Evolutionary conservation across 1,140 invertebrate genomes (phyloP).

Genomic region (Cydia fagiglandana): DNA sequence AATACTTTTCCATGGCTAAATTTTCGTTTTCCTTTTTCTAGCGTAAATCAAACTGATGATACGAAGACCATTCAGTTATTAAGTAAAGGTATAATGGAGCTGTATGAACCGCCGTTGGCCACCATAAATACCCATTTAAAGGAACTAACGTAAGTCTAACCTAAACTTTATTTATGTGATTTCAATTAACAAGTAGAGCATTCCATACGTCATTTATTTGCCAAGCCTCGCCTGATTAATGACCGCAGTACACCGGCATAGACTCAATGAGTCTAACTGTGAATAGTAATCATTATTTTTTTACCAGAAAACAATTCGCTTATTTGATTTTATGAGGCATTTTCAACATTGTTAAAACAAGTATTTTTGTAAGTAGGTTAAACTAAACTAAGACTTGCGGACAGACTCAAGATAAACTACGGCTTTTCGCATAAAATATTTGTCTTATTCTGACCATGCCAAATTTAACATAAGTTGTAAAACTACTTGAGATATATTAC

Average conservation of each 20-base stretch:
- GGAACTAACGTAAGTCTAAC: conserved; percentile 65
- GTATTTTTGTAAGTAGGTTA: too few relatives aligned
- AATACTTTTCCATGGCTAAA: not conserved
- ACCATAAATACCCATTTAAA: conserved; percentile 71
- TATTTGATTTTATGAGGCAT: too few relatives aligned
- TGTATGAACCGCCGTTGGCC: conserved; percentile 67
- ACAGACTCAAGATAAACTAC: too few relatives aligned
- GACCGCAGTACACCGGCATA: too few relatives aligned
- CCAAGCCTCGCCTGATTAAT: not conserved
- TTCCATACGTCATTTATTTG: not conserved
- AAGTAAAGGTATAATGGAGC: conserved; percentile 64
- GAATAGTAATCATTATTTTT: too few relatives aligned
- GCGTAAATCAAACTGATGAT: conserved; percentile 45
- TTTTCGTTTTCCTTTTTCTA: conserved; percentile 39
- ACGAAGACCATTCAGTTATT: conserved; percentile 60
- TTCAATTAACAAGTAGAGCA: not conserved
- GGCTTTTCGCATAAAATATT: too few relatives aligned
- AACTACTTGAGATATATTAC: too few relatives aligned
- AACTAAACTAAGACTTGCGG: too few relatives aligned
- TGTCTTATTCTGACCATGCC: too few relatives aligned
- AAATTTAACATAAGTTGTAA: too few relatives aligned
- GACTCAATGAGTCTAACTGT: too few relatives aligned
- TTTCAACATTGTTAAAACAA: too few relatives aligned
- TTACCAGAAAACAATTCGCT: not conserved
- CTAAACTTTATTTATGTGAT: not conserved